Base-by-base conservation (phyloP, 2,888 invertebrate species). In the Metallyticus violacea region DNA sequence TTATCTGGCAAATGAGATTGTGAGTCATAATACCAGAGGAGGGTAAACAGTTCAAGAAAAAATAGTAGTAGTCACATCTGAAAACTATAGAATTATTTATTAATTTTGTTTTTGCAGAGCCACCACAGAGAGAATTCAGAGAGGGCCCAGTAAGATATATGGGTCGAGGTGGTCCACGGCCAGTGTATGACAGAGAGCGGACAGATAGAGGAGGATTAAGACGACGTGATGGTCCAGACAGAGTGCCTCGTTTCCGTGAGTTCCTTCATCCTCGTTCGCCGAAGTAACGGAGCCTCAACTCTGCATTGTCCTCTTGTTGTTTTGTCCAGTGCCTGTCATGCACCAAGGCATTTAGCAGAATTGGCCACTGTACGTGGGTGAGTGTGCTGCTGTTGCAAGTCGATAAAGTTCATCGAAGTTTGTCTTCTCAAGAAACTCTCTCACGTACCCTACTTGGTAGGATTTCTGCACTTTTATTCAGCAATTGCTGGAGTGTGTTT, bases 241-340 rank as follows among this genome's bases (percentile, higher is more conserved):
- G 88, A 82, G 87, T 89, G 86, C 90, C 91, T 81, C 92, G 92
- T 87, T 89, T 92, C 89, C 91, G 92, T 87, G 92, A 92, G 87
- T 92, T 91, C 88, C 91, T 91, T 30, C 90, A 91, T 7, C 90
- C 91, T 83, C 91, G 92, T 86, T 92, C 92, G 86, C 91, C 91
- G 90, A 93, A 90, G 92, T 92, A 92, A 91, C 91, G 78, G 84
- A 81, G 25, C 81, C 80, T 40, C 27, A 62, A 62, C 22, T 9
- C 9, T 28, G 22, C 25, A 28, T 77, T 83, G 77, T 25, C 6
- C 30, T 83, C 77, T 28, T 15, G 22, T 77, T 6, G 4, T 76
- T 25, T 77, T 83, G 77, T 77, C 40, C 83, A 28, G 26, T 77
- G 77, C 77, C 77, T 25, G 76, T 62, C 76, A 22, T 62, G 26